A percentile compares a stretch with the other conserved stretches of the same genome.
phyloP scores from a whole-genome alignment of 2,113 vertebrate species.

The Zapus hudsonius region DNA sequence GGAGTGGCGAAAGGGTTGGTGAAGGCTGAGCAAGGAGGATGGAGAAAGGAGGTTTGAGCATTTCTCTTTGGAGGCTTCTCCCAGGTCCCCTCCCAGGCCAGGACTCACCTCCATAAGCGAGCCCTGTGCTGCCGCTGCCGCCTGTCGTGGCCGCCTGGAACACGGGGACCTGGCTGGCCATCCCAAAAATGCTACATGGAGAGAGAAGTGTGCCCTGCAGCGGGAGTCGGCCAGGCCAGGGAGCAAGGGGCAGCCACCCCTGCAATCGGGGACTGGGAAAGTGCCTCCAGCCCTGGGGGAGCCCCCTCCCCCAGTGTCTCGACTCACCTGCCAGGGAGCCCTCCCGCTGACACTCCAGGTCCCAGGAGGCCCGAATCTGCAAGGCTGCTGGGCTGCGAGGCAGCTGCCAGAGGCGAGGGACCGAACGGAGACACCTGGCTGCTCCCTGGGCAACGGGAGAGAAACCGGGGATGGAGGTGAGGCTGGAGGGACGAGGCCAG shows the following conservation, averaged over 20 bases:
- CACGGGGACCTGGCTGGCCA: constrained; percentile 62
- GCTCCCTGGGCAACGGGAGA: constrained; percentile 65
- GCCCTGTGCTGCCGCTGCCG: background rate
- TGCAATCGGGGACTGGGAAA: background rate
- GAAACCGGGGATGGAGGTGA: background rate
- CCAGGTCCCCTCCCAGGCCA: background rate
- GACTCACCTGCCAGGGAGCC: constrained; percentile 77
- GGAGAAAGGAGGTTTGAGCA: background rate
- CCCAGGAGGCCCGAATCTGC: constrained; percentile 88
- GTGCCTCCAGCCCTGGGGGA: too few relatives aligned
- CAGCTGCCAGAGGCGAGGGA: constrained; percentile 58
- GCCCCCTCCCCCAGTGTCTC: background rate
- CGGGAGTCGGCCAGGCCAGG: background rate
- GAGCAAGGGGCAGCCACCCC: too few relatives aligned
- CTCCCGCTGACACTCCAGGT: constrained; percentile 56
- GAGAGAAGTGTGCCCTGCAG: constrained; percentile 32
- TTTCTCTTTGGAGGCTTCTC: background rate
- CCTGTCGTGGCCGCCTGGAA: constrained; percentile 53
- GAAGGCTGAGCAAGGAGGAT: constrained; percentile 82
- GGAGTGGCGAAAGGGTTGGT: constrained; percentile 90
- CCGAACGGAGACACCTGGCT: constrained; percentile 69
- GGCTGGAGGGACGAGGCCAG: background rate
- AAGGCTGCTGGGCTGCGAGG: constrained; percentile 79
- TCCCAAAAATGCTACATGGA: constrained; percentile 73
- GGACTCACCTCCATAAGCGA: constrained; percentile 79